Evolutionary conservation across 2,797 vertebrate genomes (phyloP), one percentile per base, ranked within the genome.

Genomic region (Chromobotia macracanthus): DNA sequence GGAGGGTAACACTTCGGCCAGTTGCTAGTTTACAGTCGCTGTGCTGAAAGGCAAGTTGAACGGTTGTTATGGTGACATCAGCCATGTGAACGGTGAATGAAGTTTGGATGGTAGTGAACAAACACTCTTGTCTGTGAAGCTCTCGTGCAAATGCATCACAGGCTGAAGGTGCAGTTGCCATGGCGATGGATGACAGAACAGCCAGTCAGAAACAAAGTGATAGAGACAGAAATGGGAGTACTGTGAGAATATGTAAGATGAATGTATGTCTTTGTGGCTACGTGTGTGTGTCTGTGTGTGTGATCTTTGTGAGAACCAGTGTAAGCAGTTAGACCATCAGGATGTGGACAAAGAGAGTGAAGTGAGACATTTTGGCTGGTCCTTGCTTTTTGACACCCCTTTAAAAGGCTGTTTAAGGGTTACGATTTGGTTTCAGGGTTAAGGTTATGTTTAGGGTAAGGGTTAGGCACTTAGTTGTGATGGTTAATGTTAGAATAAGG

Each of bases 1-100:
- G n/a, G 83, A 48, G 77, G 80, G 69, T 82, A 74, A 80, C 60
- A 82, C 75, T 74, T 89, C 67, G 86, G 89, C 86, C 86, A 84
- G 92, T 94, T 89, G 91, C 93, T 93, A 92, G 91, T 92, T 89
- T 93, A 94, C 93, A 84, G 89, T 87, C 88, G 91, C 87, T 84
- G 67, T 77, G 84, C 89, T 90, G 87, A 88, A 91, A 92, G 88
- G 89, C 90, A 91, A 91, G 90, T 89, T 77, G 83, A 82, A 81
- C 86, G 87, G 90, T 94, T 83, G 87, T 91, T 91, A 92, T 91
- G 90, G 90, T 77, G 85, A 93, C 89, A 66, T 89, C 84, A 89
- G 86, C 86, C 83, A 87, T 89, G 86, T 89, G 83, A 90, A 90
- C 86, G 80, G 86, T 89, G 83, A 90, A 90, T 87, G 80, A 87